Percentiles rank a stretch among this genome's conserved stretches.
These are phyloP conservation scores for Liparis tanakae DNA, from an alignment of 2,797 vertebrate species.

Conservation along the genomic window DNA sequence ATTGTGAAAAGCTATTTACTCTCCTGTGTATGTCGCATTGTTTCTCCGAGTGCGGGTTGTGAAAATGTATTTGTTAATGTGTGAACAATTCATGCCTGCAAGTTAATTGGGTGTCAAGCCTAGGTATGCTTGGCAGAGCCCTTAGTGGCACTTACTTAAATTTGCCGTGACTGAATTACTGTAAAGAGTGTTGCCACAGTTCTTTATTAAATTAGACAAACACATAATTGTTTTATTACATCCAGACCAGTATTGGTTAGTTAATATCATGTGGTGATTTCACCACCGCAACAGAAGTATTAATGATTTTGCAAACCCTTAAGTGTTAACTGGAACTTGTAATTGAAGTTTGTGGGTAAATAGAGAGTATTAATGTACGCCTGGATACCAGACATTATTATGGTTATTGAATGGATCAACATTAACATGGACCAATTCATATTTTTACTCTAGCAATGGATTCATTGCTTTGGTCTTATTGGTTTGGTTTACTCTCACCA, in stretches of 20 bases:
- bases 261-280: neutral
- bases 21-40: slow-evolving; percentile 27
- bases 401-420: neutral
- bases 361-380: neutral
- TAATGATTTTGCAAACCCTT: slow-evolving; percentile 11
- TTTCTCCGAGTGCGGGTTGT: slow-evolving; percentile 44
- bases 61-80: slow-evolving; percentile 35
- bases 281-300: too few species aligned
- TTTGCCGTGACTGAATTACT: slow-evolving; percentile 5
- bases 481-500: neutral
- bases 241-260: neutral
- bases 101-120: slow-evolving; percentile 32
- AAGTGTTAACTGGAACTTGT: neutral
- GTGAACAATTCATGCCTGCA: slow-evolving; percentile 13
- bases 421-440: neutral
- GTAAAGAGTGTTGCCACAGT: slow-evolving; percentile 8
- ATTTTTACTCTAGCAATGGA: neutral
- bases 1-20: slow-evolving; percentile 46
- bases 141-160: neutral
- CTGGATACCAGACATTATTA: neutral
- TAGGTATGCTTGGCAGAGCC: slow-evolving; percentile 5
- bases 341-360: neutral
- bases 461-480: neutral
- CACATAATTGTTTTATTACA: slow-evolving; percentile 9
- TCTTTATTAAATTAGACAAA: slow-evolving; percentile 15